A percentile compares a stretch with the other conserved stretches of the same genome.
These are phyloP conservation scores for Probaryconus sp. DNA, from an alignment of 1,140 invertebrate genomes.

Conservation along the genomic window DNA sequence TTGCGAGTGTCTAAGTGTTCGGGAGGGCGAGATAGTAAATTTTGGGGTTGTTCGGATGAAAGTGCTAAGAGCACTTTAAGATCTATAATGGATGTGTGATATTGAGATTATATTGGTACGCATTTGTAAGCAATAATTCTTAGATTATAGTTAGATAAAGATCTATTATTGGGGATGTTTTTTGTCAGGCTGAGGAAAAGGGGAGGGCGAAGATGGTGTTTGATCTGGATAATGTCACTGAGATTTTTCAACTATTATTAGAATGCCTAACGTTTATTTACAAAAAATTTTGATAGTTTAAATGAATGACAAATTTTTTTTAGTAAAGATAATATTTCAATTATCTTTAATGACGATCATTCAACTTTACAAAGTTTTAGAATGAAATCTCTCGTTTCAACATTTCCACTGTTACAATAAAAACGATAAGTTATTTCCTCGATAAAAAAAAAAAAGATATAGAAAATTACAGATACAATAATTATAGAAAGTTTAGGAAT, in stretches of 20 bases:
- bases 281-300: too few species aligned
- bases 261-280: too few species aligned
- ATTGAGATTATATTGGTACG: conserved; percentile 35
- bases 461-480: conserved; percentile 1
- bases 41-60: conserved; percentile 8
- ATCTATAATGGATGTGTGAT: conserved; percentile 22
- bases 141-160: conserved; percentile 12
- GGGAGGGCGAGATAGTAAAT: background rate
- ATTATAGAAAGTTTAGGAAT: conserved; percentile 20
- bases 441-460: conserved; percentile 1
- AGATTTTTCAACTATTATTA: too few species aligned
- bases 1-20: background rate
- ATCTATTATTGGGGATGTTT: conserved; percentile 19
- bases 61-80: conserved; percentile 17
- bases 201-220: conserved; percentile 4
- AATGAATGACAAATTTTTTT: too few species aligned
- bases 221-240: conserved; percentile 25
- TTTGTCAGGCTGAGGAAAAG: background rate
- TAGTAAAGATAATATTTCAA: too few species aligned
- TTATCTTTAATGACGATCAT: too few species aligned
- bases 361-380: too few species aligned
- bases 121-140: conserved; percentile 49
- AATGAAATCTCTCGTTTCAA: too few species aligned
- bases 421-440: too few species aligned
- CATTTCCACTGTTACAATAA: too few species aligned